These are phyloP conservation scores for Acleris emargana DNA, from an alignment of 2,888 invertebrate genomes.

Conservation along the genomic window DNA sequence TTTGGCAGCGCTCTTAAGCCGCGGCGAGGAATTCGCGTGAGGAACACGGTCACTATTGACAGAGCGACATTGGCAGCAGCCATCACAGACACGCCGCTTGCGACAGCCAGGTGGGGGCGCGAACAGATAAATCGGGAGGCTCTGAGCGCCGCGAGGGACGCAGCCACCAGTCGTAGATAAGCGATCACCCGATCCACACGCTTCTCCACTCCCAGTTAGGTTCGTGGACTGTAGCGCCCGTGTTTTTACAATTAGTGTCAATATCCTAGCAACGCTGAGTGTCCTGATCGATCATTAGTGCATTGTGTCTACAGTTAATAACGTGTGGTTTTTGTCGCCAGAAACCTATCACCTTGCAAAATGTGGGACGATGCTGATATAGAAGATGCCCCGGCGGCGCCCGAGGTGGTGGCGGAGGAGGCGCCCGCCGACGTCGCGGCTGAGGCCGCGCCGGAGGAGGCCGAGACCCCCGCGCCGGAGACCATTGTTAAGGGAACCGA, in stretches of 20 bases:
- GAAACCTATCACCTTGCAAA: constrained; percentile 64
- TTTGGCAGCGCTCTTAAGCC: constrained; percentile 70
- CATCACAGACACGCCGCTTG: constrained; percentile 57
- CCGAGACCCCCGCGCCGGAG: constrained; percentile 72
- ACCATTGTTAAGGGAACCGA: constrained; percentile 74
- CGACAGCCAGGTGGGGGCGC: constrained; percentile 78
- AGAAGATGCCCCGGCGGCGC: constrained; percentile 66
- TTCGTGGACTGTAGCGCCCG: constrained; percentile 53
- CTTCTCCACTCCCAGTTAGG: constrained; percentile 71
- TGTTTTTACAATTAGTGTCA: constrained; percentile 5
- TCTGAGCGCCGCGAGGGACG: constrained; percentile 60
- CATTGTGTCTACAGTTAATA: constrained; percentile 26
- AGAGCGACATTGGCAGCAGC: constrained; percentile 78
- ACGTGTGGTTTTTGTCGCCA: constrained; percentile 64
- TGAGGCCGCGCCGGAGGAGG: constrained; percentile 70
- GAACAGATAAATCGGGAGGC: constrained; percentile 80
- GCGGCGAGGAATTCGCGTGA: constrained; percentile 64
- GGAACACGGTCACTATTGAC: constrained; percentile 78
- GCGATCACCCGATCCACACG: constrained; percentile 77
- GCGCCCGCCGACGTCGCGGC: constrained; percentile 50
- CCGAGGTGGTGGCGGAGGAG: constrained; percentile 54
- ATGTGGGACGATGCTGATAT: constrained; percentile 84
- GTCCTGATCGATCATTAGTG: constrained; percentile 15
- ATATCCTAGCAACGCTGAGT: constrained; percentile 7
- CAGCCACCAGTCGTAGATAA: constrained; percentile 71